Conservation (phyloP, 2,113 vertebrate genomes). For the Elgaria multicarinata region DNA sequence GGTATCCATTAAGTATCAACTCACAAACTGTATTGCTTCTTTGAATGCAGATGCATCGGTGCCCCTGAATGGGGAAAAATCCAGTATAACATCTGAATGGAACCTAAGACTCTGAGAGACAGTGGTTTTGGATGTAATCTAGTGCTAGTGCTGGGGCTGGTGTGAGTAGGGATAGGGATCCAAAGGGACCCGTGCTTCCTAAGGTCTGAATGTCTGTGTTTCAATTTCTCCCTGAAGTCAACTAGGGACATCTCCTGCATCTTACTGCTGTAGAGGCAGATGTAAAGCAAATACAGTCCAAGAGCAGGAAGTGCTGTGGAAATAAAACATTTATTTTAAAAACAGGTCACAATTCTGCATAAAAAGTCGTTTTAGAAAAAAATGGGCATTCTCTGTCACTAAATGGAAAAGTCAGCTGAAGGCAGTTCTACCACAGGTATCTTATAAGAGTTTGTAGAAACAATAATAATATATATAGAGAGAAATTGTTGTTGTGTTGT, state of each 20-base stretch:
- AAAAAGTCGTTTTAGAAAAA: too few species aligned
- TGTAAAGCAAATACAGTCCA: too few species aligned
- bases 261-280: too few species aligned
- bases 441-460: constrained; percentile 45
- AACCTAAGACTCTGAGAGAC: not conserved
- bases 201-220: not conserved
- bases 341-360: not conserved
- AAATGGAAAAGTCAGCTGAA: constrained; percentile 25
- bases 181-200: not conserved
- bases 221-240: not conserved
- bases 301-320: not conserved
- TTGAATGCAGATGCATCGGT: not conserved
- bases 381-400: constrained; percentile 46
- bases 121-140: not conserved
- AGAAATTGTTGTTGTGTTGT: too few species aligned
- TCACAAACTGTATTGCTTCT: not conserved
- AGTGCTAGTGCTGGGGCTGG: not conserved
- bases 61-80: not conserved
- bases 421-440: constrained; percentile 3
- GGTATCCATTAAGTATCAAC: not conserved
- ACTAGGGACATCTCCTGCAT: not conserved
- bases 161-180: not conserved
- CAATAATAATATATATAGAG: not conserved
- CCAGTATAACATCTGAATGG: not conserved
- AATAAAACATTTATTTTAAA: not conserved